Percentiles rank a stretch among this genome's conserved stretches.
These are phyloP conservation scores for Synergus itoensis DNA, from an alignment of 2,888 invertebrate genomes.

Conservation along the genomic window DNA sequence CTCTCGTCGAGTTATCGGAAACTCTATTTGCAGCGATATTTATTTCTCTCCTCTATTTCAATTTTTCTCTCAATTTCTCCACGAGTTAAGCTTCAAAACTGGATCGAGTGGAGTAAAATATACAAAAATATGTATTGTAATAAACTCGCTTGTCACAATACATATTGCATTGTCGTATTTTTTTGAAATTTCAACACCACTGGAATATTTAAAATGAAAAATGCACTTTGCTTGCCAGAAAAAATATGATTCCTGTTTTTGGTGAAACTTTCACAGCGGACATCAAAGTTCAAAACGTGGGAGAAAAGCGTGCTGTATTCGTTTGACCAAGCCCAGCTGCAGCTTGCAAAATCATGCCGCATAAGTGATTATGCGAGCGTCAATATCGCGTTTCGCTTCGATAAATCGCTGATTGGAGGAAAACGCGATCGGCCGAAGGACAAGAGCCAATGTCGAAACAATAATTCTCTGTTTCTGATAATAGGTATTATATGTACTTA, in stretches of 20 bases:
- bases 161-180: neutral
- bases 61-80: neutral
- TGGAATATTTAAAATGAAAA: neutral
- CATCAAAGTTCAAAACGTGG: neutral
- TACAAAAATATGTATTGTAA: neutral
- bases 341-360: constrained; percentile 3
- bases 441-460: neutral
- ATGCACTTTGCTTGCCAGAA: neutral
- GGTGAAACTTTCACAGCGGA: neutral
- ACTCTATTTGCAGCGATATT: neutral
- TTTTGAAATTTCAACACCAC: neutral
- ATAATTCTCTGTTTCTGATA: neutral
- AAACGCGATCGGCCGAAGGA: neutral
- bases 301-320: neutral
- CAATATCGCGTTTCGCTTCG: constrained; percentile 7
- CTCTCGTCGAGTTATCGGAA: neutral
- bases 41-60: neutral
- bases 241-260: neutral
- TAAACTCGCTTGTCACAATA: neutral
- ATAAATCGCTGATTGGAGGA: constrained; percentile 9
- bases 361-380: constrained; percentile 9
- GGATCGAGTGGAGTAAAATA: neutral
- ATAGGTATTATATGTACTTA: neutral
- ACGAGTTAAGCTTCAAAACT: constrained; percentile 18
- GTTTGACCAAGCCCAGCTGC: neutral